A percentile compares a stretch with the other conserved stretches of the same genome.
These are phyloP conservation scores for Hypercompe scribonia DNA, from an alignment of 2,888 invertebrate genomes.

Conservation along the genomic window DNA sequence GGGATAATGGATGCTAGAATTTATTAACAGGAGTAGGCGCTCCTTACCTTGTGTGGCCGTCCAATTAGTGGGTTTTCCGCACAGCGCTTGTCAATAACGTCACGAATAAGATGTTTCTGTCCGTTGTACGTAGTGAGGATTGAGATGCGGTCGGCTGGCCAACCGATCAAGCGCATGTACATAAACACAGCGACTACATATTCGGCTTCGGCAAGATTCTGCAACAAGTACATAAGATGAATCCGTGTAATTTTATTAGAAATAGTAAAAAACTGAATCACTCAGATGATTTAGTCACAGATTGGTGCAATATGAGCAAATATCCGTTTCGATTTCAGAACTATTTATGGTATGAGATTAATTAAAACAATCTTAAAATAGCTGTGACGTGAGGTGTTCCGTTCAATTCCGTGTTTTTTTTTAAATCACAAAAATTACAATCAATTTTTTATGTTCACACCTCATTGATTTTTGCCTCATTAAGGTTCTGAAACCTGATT, in stretches of 20 bases:
- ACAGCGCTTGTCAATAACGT: conserved; percentile 97
- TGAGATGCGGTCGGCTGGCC: conserved; percentile 98
- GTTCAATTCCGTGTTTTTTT: no score
- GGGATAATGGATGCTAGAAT: not conserved
- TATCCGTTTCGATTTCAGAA: not conserved
- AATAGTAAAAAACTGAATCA: not conserved
- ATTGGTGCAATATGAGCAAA: not conserved
- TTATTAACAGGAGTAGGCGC: not conserved
- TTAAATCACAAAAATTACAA: no score
- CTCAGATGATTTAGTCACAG: not conserved
- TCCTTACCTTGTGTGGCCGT: conserved; percentile 93
- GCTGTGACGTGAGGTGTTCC: no score
- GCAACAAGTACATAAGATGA: conserved; percentile 25
- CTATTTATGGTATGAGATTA: not conserved
- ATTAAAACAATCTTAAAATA: no score
- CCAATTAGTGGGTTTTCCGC: conserved; percentile 98
- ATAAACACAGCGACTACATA: conserved; percentile 99
- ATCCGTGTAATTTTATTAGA: not conserved
- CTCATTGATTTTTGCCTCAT: no score
- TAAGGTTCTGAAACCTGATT: no score
- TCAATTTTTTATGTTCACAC: no score
- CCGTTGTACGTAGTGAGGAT: conserved; percentile 99
- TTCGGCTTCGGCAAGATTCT: conserved; percentile 96
- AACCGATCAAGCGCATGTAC: conserved; percentile 99
- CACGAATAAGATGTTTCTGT: conserved; percentile 98